Percentiles rank a stretch among this genome's conserved stretches.
Evolutionary conservation across 2,797 vertebrate genomes (phyloP).

Genomic region (Syngnathus acus): DNA sequence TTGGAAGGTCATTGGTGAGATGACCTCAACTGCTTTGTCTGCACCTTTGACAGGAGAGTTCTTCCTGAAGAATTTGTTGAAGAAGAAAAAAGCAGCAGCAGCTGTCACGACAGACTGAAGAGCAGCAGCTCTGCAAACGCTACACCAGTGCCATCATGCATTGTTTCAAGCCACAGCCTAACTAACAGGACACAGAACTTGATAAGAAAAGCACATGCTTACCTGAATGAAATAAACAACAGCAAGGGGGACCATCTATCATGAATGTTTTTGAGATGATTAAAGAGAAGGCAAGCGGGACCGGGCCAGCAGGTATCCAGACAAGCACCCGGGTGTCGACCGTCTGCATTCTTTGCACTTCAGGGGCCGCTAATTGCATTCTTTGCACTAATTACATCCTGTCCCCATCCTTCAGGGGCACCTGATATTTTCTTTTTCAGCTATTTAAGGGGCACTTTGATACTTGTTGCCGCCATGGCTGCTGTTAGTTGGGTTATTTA

Average conservation of each 20-base stretch:
- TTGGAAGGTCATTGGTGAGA: not conserved
- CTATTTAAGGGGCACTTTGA: constrained; percentile 16
- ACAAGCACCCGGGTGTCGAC: not conserved
- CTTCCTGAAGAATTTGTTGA: constrained; percentile 91
- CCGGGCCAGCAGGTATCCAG: not conserved
- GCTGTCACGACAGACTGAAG: constrained; percentile 30
- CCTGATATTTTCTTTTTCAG: not conserved
- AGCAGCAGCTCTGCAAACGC: not conserved
- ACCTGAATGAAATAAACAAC: not conserved
- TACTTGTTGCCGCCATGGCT: not conserved
- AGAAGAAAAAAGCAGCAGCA: constrained; percentile 79
- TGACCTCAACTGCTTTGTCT: not conserved
- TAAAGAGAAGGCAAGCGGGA: not conserved
- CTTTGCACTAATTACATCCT: not conserved
- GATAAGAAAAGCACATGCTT: not conserved
- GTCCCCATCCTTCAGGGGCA: constrained; percentile 3
- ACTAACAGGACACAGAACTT: not conserved
- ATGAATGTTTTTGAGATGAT: not conserved
- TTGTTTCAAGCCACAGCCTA: not conserved
- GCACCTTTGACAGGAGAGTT: constrained; percentile 79
- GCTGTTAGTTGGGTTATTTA: not conserved
- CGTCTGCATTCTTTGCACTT: constrained; percentile 15
- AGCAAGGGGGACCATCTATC: not conserved
- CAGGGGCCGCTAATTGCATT: not conserved
- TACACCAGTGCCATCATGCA: not conserved